Conservation (phyloP, 1,140 invertebrate species). For the Drosophila biarmipes region DNA sequence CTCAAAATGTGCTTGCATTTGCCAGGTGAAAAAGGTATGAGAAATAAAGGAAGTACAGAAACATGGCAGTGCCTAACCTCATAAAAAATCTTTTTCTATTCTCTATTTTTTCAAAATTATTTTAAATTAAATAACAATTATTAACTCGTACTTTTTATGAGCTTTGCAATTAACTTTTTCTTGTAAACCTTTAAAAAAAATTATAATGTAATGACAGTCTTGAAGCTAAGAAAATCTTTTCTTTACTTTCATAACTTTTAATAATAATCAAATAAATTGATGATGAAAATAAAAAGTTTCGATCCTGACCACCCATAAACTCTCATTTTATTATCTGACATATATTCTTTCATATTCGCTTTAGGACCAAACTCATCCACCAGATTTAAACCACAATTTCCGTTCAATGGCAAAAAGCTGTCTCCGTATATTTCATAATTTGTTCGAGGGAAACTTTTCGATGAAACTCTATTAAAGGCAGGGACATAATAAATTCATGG, state of each 20-base stretch:
- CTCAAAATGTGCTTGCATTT: not conserved
- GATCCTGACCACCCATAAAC: constrained; percentile 3
- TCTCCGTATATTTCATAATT: constrained; percentile 31
- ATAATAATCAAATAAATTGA: too few species aligned
- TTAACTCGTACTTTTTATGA: too few species aligned
- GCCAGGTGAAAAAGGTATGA: not conserved
- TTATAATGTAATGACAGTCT: not conserved
- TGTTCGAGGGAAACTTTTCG: constrained; percentile 31
- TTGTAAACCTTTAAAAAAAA: not conserved
- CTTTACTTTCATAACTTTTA: too few species aligned
- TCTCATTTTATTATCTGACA: constrained; percentile 26
- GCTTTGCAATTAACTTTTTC: too few species aligned
- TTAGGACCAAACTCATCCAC: constrained; percentile 1
- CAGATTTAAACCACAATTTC: constrained; percentile 25
- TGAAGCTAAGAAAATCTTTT: too few species aligned
- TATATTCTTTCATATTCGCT: not conserved
- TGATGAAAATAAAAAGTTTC: constrained; percentile 14
- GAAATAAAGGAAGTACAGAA: too few species aligned
- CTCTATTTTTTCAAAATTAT: too few species aligned
- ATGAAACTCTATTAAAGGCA: constrained; percentile 39
- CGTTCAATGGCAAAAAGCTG: constrained; percentile 30
- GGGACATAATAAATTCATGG: constrained; percentile 49
- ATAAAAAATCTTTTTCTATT: too few species aligned
- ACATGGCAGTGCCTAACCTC: not conserved
- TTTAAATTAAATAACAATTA: too few species aligned